Base-by-base conservation (phyloP, 1,140 invertebrate genomes). In the Dreissena polymorpha region DNA sequence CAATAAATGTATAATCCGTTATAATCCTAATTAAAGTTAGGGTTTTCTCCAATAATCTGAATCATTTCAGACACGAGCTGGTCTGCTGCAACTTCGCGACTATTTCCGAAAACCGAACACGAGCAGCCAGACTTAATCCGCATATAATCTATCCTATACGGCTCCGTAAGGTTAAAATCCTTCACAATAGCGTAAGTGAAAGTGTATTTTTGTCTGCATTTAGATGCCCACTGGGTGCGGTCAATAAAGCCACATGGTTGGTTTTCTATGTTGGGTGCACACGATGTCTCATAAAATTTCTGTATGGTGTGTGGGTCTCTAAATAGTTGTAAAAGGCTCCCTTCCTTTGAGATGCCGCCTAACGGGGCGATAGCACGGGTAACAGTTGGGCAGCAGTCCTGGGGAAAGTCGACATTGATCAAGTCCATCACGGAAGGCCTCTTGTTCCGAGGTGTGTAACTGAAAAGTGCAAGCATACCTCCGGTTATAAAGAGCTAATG, bases 181-280 rank as follows among this genome's bases (percentile, higher is more conserved):
- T 91, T 94, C 29, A 97, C 95, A 75, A 97, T 94, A 16, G 97
- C 97, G 92, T 97, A 98, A 0, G 95, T 95, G 90, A 96, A 97
- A n/a, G 96, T 96, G 92, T 96, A 96, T 91, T 96, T 95, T 92
- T 97, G 97, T 13, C 96, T 95, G 93, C 97, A 98, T 87, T 94
- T 93, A 7, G 96, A 97, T 70, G 95, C 94, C 49, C 94, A 94
- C 29, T 96, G 93, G 74, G 95, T 94, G 16, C 94, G 94, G 91
- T 97, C 95, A 81, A 97, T 94, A 92, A 96, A 97, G 55, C 95
- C 92, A 91, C 97, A 97, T 0, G 96, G 96, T 88, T 95, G 95
- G 88, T 95, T 94, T 83, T 95, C 94, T 18, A 97, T 94, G 55
- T 95, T 95, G 14, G 94, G 92, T 49, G 94, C 94, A 91, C 97